A percentile compares a stretch with the other conserved stretches of the same genome.
These are phyloP conservation scores for Rotaria magnacalcarata DNA, from an alignment of 2,888 invertebrate species.

Conservation along the genomic window DNA sequence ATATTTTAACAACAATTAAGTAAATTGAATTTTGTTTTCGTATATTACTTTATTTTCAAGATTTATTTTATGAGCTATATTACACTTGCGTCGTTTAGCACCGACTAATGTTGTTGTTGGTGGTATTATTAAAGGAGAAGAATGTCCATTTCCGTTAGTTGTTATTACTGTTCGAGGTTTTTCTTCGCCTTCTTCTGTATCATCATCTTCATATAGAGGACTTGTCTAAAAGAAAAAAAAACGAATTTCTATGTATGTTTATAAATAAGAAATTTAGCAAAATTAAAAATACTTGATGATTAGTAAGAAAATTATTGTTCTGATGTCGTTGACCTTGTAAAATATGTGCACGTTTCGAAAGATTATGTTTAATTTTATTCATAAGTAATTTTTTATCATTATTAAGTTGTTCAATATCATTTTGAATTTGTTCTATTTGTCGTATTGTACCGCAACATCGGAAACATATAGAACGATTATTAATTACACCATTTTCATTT, in stretches of 20 bases:
- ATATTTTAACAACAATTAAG: neutral
- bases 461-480: neutral
- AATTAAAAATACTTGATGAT: neutral
- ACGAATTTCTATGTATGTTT: too few relatives aligned
- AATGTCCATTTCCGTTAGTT: neutral
- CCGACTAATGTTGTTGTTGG: neutral
- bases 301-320: neutral
- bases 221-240: neutral
- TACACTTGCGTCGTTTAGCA: conserved; percentile 34
- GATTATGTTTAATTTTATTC: conserved; percentile 13
- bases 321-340: conserved; percentile 16
- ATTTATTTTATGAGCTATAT: conserved; percentile 16
- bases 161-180: conserved; percentile 22
- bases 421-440: conserved; percentile 11
- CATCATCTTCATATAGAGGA: neutral
- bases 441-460: conserved; percentile 21
- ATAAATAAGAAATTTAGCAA: neutral
- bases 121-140: neutral
- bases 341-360: neutral
- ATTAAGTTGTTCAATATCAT: neutral
- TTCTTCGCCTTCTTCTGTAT: conserved; percentile 20
- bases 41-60: neutral
- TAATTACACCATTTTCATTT: neutral
- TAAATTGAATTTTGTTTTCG: neutral
- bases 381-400: neutral